Conservation (phyloP, 1,140 invertebrate genomes). For the Vanessa atalanta region DNA sequence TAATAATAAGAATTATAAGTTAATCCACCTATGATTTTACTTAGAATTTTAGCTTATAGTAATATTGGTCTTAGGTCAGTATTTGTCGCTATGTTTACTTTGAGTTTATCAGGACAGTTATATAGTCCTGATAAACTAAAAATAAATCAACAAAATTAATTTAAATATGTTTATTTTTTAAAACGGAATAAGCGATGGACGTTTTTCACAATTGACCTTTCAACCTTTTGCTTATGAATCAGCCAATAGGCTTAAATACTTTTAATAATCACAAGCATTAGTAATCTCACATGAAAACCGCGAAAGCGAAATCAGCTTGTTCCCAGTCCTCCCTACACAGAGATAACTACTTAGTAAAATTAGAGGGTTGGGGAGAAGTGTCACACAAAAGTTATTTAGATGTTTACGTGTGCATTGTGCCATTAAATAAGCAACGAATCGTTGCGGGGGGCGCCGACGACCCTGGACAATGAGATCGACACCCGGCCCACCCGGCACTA, state of each 20-base stretch:
- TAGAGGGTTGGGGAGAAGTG: slow-evolving; percentile 71
- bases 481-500: slow-evolving; percentile 62
- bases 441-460: slow-evolving; percentile 58
- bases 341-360: slow-evolving; percentile 79
- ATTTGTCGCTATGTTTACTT: too few species aligned
- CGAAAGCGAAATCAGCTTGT: slow-evolving; percentile 9
- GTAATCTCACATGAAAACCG: slow-evolving; percentile 16
- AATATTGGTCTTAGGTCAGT: too few species aligned
- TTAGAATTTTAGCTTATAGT: too few species aligned
- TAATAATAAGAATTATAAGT: too few species aligned
- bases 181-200: too few species aligned
- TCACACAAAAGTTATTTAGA: slow-evolving; percentile 80
- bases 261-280: neutral
- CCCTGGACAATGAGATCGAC: slow-evolving; percentile 65
- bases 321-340: slow-evolving; percentile 52
- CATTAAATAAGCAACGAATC: slow-evolving; percentile 78
- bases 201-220: neutral
- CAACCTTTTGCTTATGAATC: neutral
- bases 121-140: too few species aligned
- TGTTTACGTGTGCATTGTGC: slow-evolving; percentile 78
- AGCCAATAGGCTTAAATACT: neutral
- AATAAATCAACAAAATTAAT: too few species aligned
- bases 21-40: too few species aligned
- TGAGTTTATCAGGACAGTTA: too few species aligned
- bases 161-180: too few species aligned